These are phyloP conservation scores for Folsomia candida DNA, from an alignment of 2,888 invertebrate species.

Conservation along the genomic window DNA sequence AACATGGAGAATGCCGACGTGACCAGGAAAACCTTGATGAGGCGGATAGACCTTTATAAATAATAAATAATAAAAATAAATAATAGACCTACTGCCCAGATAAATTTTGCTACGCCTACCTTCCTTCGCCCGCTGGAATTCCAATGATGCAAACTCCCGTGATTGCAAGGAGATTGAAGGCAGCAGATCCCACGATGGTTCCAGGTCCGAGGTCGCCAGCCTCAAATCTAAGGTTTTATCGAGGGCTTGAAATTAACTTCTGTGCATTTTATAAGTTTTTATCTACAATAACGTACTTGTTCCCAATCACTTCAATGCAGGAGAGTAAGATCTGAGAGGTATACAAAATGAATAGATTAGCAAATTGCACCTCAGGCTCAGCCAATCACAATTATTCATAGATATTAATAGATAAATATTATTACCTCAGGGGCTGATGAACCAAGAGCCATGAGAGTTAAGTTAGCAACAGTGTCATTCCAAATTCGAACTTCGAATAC, in stretches of 20 bases:
- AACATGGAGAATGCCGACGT: slow-evolving; percentile 58
- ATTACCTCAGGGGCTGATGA: slow-evolving; percentile 62
- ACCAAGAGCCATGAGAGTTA: slow-evolving; percentile 61
- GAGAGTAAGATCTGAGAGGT: slow-evolving; percentile 60
- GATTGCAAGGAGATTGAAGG: slow-evolving; percentile 61
- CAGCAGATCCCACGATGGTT: slow-evolving; percentile 61
- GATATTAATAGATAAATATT: too few relatives aligned
- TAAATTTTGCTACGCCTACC: too few relatives aligned
- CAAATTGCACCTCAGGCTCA: too few relatives aligned
- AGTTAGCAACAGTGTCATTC: slow-evolving; percentile 62
- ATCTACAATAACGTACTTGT: too few relatives aligned
- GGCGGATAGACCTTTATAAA: not conserved
- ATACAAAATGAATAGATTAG: too few relatives aligned
- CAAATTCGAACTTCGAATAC: slow-evolving; percentile 56
- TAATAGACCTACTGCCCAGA: not conserved
- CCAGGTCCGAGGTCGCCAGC: slow-evolving; percentile 60
- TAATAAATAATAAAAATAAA: not conserved
- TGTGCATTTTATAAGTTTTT: too few relatives aligned
- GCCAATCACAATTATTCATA: too few relatives aligned
- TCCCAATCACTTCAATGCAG: slow-evolving; percentile 58
- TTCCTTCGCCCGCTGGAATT: slow-evolving; percentile 55
- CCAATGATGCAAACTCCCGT: slow-evolving; percentile 59
- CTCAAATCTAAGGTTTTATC: too few relatives aligned
- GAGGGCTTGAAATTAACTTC: too few relatives aligned
- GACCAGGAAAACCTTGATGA: slow-evolving; percentile 55